Evolutionary conservation across 2,888 invertebrate genomes (phyloP).

Genomic region (Trypoxylon attenuatum): DNA sequence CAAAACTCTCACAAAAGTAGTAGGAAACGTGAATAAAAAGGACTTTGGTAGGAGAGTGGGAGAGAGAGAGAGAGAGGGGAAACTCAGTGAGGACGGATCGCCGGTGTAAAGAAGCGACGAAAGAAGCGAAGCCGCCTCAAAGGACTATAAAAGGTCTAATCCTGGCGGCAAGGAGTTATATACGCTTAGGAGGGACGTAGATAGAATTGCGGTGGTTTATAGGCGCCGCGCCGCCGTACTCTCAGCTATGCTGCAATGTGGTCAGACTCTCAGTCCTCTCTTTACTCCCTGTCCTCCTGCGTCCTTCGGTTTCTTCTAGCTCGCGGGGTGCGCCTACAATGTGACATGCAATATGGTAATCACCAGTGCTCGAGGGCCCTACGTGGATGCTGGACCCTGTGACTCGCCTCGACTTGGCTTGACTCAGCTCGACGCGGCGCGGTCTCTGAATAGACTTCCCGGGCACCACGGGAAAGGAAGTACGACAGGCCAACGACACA

Average conservation of each 20-base stretch:
- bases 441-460: slow-evolving; percentile 63
- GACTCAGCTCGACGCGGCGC: too few species aligned
- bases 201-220: slow-evolving; percentile 69
- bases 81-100: slow-evolving; percentile 8
- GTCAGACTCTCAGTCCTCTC: slow-evolving; percentile 55
- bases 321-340: slow-evolving; percentile 64
- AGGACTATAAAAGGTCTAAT: slow-evolving; percentile 64
- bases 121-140: slow-evolving; percentile 43
- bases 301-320: slow-evolving; percentile 32
- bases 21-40: not conserved
- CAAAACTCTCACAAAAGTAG: too few species aligned
- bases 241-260: slow-evolving; percentile 62
- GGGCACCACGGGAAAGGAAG: slow-evolving; percentile 59
- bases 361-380: slow-evolving; percentile 56
- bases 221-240: slow-evolving; percentile 59
- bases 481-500: slow-evolving; percentile 57
- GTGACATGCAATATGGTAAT: slow-evolving; percentile 70
- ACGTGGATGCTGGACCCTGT: slow-evolving; percentile 57
- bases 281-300: slow-evolving; percentile 34
- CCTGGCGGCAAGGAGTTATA: slow-evolving; percentile 59
- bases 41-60: not conserved
- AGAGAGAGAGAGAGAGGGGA: slow-evolving; percentile 1
- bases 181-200: slow-evolving; percentile 53
- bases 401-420: too few species aligned
- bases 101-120: slow-evolving; percentile 11